These are phyloP conservation scores for Pelagia noctiluca DNA, from an alignment of 30 jellyfish, hydroid and myxozoan genomes.

Conservation along the genomic window DNA sequence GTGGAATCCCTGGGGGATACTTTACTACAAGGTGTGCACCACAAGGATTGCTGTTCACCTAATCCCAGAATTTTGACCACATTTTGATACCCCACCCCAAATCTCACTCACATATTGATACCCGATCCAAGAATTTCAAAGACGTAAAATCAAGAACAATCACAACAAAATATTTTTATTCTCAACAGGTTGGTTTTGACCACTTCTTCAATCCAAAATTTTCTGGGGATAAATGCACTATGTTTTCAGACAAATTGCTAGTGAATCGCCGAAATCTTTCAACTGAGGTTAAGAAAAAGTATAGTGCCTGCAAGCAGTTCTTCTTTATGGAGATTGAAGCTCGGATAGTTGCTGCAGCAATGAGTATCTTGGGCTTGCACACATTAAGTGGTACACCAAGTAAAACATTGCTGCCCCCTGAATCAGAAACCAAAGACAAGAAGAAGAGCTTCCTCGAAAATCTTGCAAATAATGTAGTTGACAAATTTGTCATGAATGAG, in stretches of 20 bases:
- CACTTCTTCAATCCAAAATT: neutral
- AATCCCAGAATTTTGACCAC: neutral
- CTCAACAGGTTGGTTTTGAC: conserved; percentile 26
- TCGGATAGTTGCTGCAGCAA: neutral
- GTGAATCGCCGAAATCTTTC: conserved; percentile 27
- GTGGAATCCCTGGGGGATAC: neutral
- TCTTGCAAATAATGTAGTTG: neutral
- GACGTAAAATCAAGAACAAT: neutral
- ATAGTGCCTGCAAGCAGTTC: conserved; percentile 27
- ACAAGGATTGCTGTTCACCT: neutral
- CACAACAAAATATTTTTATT: neutral
- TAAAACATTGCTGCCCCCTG: neutral
- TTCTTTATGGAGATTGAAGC: neutral
- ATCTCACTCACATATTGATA: neutral
- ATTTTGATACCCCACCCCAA: neutral
- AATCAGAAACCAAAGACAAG: neutral
- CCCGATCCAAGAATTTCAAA: neutral
- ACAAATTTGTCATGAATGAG: neutral
- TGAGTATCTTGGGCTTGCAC: neutral
- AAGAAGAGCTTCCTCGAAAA: neutral
- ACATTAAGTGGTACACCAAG: neutral
- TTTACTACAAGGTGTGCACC: neutral
- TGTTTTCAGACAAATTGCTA: conserved; percentile 38
- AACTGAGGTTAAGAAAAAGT: conserved; percentile 17
- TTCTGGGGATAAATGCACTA: conserved; percentile 38